Evolutionary conservation across 2,113 vertebrate genomes (phyloP).

Genomic region (Petrocephalus microphthalmus): DNA sequence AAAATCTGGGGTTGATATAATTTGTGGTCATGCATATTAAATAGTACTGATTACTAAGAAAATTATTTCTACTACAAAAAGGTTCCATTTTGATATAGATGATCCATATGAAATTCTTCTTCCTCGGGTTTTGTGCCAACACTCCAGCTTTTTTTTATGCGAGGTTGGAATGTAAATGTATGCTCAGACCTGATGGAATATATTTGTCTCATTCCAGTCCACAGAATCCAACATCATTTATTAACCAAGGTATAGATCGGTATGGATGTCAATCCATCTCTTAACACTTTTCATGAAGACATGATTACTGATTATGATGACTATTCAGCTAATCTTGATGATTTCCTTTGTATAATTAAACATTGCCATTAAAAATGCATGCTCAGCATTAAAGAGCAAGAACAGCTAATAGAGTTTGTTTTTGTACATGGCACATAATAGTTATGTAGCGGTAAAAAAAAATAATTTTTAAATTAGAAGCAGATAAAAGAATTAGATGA

Average conservation of each 20-base stretch:
- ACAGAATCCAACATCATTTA: not conserved
- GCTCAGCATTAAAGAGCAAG: not conserved
- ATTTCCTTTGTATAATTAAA: not conserved
- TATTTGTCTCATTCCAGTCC: not conserved
- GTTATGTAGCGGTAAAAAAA: not conserved
- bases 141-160: not conserved
- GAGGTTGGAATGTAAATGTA: not conserved
- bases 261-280: not conserved
- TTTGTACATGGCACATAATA: not conserved
- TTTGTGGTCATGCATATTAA: too few species aligned
- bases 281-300: not conserved
- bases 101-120: not conserved
- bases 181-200: not conserved
- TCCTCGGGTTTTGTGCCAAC: not conserved
- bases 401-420: not conserved
- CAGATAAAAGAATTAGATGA: not conserved
- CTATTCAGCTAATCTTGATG: not conserved
- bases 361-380: not conserved
- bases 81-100: not conserved
- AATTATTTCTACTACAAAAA: not conserved
- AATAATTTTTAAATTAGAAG: not conserved
- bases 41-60: not conserved
- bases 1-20: not conserved
- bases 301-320: not conserved
- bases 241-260: not conserved